A percentile compares a stretch with the other conserved stretches of the same genome.
Evolutionary conservation across 2,888 invertebrate genomes (phyloP).

Genomic region (Drosophila hawaiiensis): DNA sequence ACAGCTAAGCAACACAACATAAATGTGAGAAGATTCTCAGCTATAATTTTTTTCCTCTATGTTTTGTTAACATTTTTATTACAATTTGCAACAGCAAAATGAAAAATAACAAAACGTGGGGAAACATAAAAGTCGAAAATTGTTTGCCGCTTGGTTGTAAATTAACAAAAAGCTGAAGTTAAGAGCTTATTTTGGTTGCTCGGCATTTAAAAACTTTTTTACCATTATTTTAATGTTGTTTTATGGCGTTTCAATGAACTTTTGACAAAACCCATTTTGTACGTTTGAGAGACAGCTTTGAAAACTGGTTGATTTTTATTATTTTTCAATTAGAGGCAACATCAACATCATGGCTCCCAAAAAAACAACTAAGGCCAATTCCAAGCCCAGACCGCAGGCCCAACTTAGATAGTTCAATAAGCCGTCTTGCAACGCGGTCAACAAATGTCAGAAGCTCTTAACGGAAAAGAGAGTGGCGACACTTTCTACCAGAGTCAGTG

Average conservation of each 20-base stretch:
- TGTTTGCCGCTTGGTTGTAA: constrained; percentile 21
- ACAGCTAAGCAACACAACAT: constrained; percentile 18
- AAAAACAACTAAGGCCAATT: constrained; percentile 19
- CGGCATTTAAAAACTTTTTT: constrained; percentile 44
- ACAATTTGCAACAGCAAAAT: constrained; percentile 43
- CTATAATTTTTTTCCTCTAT: constrained; percentile 9
- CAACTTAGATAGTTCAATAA: constrained; percentile 41
- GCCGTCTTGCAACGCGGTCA: constrained; percentile 26
- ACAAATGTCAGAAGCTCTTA: constrained; percentile 42
- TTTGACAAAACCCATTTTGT: constrained; percentile 38
- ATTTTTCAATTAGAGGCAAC: constrained; percentile 49
- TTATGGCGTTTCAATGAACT: constrained; percentile 57
- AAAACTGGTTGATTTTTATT: constrained; percentile 56
- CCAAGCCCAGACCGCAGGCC: neutral
- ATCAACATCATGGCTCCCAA: constrained; percentile 17
- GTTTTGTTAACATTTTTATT: constrained; percentile 54
- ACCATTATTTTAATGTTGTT: constrained; percentile 6
- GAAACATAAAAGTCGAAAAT: constrained; percentile 30
- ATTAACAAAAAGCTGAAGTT: constrained; percentile 29
- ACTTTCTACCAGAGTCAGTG: constrained; percentile 55
- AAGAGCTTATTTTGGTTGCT: constrained; percentile 25
- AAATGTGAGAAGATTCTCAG: constrained; percentile 63
- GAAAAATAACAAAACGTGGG: constrained; percentile 14
- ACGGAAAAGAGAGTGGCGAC: constrained; percentile 62
- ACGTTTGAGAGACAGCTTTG: constrained; percentile 51